Conservation (phyloP, 2,888 invertebrate species). For the Rhaphigaster nebulosa region DNA sequence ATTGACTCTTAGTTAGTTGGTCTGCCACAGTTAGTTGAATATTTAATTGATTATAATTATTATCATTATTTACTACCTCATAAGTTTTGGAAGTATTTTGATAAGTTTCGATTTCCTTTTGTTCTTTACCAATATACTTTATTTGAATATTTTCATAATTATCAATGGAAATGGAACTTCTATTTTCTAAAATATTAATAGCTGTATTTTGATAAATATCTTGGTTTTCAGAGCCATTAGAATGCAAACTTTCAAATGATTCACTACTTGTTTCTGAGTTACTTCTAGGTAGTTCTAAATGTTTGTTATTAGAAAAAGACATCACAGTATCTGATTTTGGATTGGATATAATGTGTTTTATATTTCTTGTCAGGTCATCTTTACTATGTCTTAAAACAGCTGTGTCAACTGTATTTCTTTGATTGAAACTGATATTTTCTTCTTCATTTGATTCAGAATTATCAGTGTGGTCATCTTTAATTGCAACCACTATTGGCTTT, state of each 20-base stretch:
- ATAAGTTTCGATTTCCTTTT: neutral
- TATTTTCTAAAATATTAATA: neutral
- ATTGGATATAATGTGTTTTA: neutral
- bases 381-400: neutral
- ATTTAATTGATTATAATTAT: conserved; percentile 13
- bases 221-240: conserved; percentile 52
- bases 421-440: neutral
- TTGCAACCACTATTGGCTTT: conserved; percentile 50
- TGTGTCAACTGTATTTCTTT: neutral
- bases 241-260: conserved; percentile 62
- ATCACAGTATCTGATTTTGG: neutral
- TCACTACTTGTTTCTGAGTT: conserved; percentile 49
- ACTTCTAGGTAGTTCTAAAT: neutral
- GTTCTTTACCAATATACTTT: neutral
- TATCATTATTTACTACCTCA: neutral
- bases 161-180: conserved; percentile 28
- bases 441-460: neutral
- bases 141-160: conserved; percentile 40
- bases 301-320: neutral
- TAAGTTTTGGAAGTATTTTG: neutral
- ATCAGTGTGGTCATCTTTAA: neutral
- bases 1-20: neutral
- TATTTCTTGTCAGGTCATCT: neutral
- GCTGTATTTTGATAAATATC: conserved; percentile 43
- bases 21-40: neutral